These are phyloP conservation scores for Onthophagus sagittarius DNA, from an alignment of 2,888 invertebrate species.

Conservation along the genomic window DNA sequence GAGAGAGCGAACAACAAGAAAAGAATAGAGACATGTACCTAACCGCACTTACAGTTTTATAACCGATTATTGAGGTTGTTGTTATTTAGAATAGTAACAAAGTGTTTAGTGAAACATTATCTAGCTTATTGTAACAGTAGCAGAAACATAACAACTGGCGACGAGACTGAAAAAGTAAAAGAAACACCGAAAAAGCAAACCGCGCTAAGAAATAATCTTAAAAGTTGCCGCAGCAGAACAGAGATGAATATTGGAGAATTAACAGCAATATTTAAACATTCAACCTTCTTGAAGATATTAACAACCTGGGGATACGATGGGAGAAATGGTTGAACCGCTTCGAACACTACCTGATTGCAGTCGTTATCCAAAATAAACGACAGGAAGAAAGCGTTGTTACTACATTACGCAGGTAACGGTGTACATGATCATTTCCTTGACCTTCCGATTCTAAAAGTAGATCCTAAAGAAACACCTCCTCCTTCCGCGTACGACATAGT, in stretches of 20 bases:
- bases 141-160: too few relatives aligned
- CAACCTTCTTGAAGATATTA: not conserved
- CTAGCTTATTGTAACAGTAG: too few relatives aligned
- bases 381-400: slow-evolving; percentile 3
- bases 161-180: too few relatives aligned
- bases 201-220: too few relatives aligned
- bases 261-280: not conserved
- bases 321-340: slow-evolving; percentile 16
- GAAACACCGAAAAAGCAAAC: too few relatives aligned
- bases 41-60: too few relatives aligned
- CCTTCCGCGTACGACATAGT: not conserved
- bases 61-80: too few relatives aligned
- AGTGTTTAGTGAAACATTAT: too few relatives aligned
- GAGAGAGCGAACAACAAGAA: too few relatives aligned
- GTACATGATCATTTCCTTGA: not conserved
- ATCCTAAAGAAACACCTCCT: slow-evolving; percentile 1
- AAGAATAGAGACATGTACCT: too few relatives aligned
- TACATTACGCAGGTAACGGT: slow-evolving; percentile 13
- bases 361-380: slow-evolving; percentile 7
- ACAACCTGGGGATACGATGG: slow-evolving; percentile 11
- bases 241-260: not conserved
- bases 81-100: too few relatives aligned
- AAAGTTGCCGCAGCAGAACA: not conserved
- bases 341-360: slow-evolving; percentile 14
- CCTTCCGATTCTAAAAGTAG: not conserved